Conservation (phyloP, 2,888 invertebrate species). For the Philopedon plagiatum region DNA sequence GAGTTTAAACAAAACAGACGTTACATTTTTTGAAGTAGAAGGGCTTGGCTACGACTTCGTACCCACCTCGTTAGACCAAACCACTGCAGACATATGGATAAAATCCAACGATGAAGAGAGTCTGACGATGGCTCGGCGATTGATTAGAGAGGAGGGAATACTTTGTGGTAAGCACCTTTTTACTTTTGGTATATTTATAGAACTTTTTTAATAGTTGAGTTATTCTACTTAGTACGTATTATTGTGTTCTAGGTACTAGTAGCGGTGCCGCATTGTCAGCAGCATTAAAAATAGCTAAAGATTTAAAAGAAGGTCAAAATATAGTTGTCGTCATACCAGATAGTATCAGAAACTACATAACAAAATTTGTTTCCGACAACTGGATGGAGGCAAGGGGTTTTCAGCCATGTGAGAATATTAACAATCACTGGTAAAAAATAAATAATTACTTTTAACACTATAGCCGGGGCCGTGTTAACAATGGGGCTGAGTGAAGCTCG, state of each 20-base stretch:
- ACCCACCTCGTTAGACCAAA: constrained; percentile 87
- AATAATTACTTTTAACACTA: too few species aligned
- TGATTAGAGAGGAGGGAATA: constrained; percentile 93
- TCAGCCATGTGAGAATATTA: constrained; percentile 58
- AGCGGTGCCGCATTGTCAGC: constrained; percentile 87
- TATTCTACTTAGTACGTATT: background rate
- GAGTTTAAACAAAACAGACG: constrained; percentile 78
- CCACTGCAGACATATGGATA: constrained; percentile 88
- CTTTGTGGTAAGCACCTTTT: constrained; percentile 91
- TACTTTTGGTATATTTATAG: background rate
- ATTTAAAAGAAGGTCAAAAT: constrained; percentile 77
- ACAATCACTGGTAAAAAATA: constrained; percentile 61
- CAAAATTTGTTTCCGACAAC: constrained; percentile 94
- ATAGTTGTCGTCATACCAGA: constrained; percentile 95
- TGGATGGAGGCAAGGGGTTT: constrained; percentile 92
- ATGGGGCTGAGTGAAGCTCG: too few species aligned
- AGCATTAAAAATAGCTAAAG: constrained; percentile 80
- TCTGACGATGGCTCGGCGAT: constrained; percentile 84
- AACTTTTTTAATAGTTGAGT: too few species aligned
- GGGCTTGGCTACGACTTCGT: constrained; percentile 95
- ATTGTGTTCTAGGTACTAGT: constrained; percentile 79
- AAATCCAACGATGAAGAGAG: constrained; percentile 86
- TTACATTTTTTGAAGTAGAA: constrained; percentile 85
- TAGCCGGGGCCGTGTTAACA: too few species aligned
- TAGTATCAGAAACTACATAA: constrained; percentile 97